phyloP scores from a whole-genome alignment of 2,113 vertebrate species.

The Zapus hudsonius region DNA sequence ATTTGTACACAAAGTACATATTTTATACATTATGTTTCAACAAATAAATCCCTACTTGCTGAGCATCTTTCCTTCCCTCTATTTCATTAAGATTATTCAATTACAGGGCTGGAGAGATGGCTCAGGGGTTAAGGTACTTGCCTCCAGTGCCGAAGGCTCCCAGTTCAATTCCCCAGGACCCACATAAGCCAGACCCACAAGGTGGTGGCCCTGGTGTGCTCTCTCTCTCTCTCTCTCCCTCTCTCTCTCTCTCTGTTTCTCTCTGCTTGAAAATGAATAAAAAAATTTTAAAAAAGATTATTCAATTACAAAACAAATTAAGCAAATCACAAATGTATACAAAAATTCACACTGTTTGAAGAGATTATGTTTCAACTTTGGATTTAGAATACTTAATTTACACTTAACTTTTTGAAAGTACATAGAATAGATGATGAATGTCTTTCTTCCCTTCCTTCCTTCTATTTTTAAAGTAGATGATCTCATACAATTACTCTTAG shows the following conservation, averaged over 20 bases:
- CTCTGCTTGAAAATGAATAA: no score
- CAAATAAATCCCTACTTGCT: not conserved
- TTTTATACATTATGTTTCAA: not conserved
- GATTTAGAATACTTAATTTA: not conserved
- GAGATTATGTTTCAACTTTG: not conserved
- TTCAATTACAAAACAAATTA: not conserved
- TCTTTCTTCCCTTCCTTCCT: not conserved
- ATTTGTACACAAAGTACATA: not conserved
- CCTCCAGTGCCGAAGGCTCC: no score
- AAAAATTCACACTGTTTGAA: not conserved
- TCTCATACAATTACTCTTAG: not conserved
- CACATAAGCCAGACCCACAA: no score
- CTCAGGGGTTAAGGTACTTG: no score
- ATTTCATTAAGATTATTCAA: not conserved
- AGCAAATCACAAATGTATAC: not conserved
- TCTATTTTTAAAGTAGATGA: not conserved
- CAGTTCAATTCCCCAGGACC: no score
- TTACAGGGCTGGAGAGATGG: no score
- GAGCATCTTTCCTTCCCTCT: not conserved
- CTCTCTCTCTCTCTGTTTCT: no score
- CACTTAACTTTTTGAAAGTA: not conserved
- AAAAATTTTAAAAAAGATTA: no score
- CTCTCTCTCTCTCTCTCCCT: no score
- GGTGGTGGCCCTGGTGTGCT: no score
- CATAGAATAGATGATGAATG: not conserved